These are phyloP conservation scores for Nineta flava DNA, from an alignment of 2,888 invertebrate species.

Conservation along the genomic window DNA sequence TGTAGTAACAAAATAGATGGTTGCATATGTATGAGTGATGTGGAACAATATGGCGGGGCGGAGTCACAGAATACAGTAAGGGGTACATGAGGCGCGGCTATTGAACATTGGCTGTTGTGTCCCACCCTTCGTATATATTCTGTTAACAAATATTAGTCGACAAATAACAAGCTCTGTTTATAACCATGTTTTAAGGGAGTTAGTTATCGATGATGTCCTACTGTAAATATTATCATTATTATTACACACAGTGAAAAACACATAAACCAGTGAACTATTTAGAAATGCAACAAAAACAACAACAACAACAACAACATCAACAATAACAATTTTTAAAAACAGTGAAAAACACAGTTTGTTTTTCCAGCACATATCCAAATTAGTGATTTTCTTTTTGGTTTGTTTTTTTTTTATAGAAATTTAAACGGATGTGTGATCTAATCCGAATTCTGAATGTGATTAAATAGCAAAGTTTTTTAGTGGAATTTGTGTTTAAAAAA, in stretches of 20 bases:
- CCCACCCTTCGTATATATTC: slow-evolving; percentile 23
- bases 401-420: neutral
- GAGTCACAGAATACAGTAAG: slow-evolving; percentile 20
- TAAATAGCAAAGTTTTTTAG: neutral
- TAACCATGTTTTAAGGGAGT: slow-evolving; percentile 28
- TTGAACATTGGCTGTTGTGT: slow-evolving; percentile 21
- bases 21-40: too few species aligned
- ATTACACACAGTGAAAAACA: neutral
- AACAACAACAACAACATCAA: too few species aligned
- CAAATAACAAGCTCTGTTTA: slow-evolving; percentile 30
- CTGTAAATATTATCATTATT: too few species aligned
- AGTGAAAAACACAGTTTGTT: neutral
- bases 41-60: slow-evolving; percentile 29
- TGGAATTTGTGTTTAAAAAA: neutral
- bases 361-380: neutral
- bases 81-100: slow-evolving; percentile 21
- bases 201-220: neutral
- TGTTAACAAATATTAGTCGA: slow-evolving; percentile 33
- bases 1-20: too few species aligned
- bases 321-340: neutral
- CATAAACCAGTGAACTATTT: neutral
- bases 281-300: neutral
- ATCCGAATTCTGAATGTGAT: neutral
- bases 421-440: neutral
- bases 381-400: neutral